These are phyloP conservation scores for Antechinus flavipes DNA, from an alignment of 2,113 vertebrate species.

Conservation along the genomic window DNA sequence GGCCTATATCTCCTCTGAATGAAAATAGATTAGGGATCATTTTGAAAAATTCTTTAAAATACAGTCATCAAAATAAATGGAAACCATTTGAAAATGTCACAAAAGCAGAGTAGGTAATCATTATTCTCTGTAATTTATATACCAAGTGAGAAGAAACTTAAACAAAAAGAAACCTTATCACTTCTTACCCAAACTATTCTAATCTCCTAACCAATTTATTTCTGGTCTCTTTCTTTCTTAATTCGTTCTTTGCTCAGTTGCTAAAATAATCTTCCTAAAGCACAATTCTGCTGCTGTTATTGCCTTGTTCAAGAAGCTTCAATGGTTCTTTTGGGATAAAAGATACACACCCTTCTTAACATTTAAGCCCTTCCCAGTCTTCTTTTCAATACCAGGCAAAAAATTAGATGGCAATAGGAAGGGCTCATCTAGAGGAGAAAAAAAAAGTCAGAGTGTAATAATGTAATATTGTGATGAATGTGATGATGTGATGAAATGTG, in stretches of 20 bases:
- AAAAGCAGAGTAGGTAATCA: conserved; percentile 36
- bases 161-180: background rate
- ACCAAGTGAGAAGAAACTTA: conserved; percentile 42
- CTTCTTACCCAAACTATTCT: background rate
- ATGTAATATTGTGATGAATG: background rate
- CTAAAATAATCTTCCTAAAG: background rate
- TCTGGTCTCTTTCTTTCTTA: background rate
- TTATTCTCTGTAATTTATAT: background rate
- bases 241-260: background rate
- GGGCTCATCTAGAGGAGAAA: background rate
- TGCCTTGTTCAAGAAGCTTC: background rate
- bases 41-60: conserved; percentile 41
- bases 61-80: conserved; percentile 46
- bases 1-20: background rate
- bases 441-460: background rate
- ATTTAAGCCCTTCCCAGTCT: background rate
- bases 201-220: background rate
- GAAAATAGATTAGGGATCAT: conserved; percentile 45
- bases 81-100: conserved; percentile 21
- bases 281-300: background rate
- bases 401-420: background rate
- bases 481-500: too few relatives aligned
- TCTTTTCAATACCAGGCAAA: background rate
- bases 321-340: background rate
- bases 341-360: background rate